These are phyloP conservation scores for Peromyscus attwateri DNA, from an alignment of 2,797 vertebrate species.

Conservation along the genomic window DNA sequence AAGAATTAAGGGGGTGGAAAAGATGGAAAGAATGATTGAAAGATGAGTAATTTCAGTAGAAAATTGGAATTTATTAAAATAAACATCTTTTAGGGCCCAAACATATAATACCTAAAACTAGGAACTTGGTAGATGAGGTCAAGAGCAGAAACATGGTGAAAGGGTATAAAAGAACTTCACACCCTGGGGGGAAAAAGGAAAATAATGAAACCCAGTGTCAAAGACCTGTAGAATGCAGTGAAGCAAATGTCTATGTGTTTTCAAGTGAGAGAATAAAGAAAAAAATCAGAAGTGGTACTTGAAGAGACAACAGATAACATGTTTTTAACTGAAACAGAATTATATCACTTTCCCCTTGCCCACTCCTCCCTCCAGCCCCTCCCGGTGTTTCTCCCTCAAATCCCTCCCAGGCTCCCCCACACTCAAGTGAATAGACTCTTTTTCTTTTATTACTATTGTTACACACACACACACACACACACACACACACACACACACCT, in stretches of 20 bases:
- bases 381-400: background rate
- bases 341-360: background rate
- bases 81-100: background rate
- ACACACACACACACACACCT: no score
- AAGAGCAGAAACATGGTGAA: background rate
- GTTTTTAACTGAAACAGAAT: background rate
- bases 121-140: background rate
- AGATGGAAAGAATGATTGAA: background rate
- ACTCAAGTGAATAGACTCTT: background rate
- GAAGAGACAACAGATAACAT: background rate
- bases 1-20: background rate
- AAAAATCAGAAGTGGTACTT: background rate
- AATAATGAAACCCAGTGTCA: background rate
- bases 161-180: background rate
- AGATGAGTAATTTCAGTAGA: constrained; percentile 26
- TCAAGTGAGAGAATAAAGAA: background rate
- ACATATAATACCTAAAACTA: background rate
- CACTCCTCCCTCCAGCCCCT: background rate
- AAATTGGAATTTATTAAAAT: background rate
- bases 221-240: background rate
- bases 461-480: no score
- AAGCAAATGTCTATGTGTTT: background rate
- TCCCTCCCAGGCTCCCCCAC: background rate
- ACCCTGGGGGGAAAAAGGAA: background rate
- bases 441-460: background rate